Percentiles rank a stretch among this genome's conserved stretches.
Evolutionary conservation across 2,888 invertebrate species (phyloP).

Genomic region (Nipponacmea schrenckii): DNA sequence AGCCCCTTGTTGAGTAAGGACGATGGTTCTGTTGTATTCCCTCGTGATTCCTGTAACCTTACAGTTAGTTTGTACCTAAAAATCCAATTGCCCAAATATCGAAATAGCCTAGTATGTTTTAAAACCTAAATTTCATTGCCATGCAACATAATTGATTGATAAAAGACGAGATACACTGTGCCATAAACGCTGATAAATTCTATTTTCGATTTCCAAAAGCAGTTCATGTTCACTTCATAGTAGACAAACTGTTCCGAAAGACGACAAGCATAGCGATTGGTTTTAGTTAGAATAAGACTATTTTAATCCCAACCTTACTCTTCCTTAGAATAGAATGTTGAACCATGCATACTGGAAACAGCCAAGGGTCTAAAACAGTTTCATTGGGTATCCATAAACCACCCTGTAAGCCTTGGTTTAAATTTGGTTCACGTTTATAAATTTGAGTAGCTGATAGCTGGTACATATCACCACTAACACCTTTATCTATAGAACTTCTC

Average conservation of each 20-base stretch:
- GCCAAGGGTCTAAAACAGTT: slow-evolving; percentile 50
- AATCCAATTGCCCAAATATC: too few species aligned
- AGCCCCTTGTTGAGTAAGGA: slow-evolving; percentile 36
- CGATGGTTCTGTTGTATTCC: slow-evolving; percentile 14
- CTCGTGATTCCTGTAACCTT: too few species aligned
- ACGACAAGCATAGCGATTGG: too few species aligned
- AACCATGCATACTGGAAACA: slow-evolving; percentile 43
- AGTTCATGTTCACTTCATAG: too few species aligned
- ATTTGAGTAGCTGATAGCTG: slow-evolving; percentile 38
- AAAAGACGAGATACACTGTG: too few species aligned
- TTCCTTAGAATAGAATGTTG: slow-evolving; percentile 48
- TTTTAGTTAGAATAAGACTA: too few species aligned
- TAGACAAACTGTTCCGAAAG: too few species aligned
- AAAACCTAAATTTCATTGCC: too few species aligned
- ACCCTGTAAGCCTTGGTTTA: slow-evolving; percentile 36
- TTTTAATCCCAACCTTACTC: slow-evolving; percentile 41
- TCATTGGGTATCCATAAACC: slow-evolving; percentile 55
- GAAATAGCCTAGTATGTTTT: too few species aligned
- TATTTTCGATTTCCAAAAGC: too few species aligned
- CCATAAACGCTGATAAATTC: too few species aligned
- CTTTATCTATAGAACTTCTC: slow-evolving; percentile 24
- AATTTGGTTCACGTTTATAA: slow-evolving; percentile 43
- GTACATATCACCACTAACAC: slow-evolving; percentile 27
- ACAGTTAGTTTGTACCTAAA: too few species aligned
- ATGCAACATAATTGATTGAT: background rate